A percentile compares a stretch with the other conserved stretches of the same genome.
Conservation (phyloP, 2,888 invertebrate genomes). For the Limnephilus auricula region DNA sequence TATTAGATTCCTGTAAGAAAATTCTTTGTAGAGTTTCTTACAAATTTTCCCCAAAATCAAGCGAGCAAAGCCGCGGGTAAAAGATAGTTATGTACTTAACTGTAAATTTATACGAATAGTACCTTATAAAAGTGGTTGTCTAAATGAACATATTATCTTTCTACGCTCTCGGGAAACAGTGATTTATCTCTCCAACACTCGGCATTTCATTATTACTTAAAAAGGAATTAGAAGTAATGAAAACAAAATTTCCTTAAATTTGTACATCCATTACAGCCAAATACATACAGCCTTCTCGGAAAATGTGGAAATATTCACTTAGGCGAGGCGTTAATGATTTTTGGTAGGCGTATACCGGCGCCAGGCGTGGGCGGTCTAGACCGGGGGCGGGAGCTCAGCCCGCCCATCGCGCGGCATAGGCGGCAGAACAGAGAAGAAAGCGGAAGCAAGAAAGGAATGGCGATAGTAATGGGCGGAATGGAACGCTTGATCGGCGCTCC, state of each 20-base stretch:
- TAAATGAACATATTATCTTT: neutral
- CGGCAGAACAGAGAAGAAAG: neutral
- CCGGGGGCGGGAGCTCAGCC: neutral
- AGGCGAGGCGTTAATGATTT: conserved; percentile 44
- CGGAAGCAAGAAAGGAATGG: conserved; percentile 23
- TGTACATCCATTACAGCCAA: neutral
- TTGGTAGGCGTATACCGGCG: conserved; percentile 34
- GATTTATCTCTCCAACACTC: neutral
- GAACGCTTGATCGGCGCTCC: conserved; percentile 18
- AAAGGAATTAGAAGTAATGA: neutral
- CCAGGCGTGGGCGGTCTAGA: conserved; percentile 35
- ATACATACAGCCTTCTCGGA: neutral
- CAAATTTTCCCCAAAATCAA: too few relatives aligned
- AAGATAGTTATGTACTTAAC: too few relatives aligned
- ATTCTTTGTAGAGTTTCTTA: too few relatives aligned
- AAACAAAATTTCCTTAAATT: neutral
- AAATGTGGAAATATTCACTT: conserved; percentile 41
- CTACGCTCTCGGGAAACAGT: neutral
- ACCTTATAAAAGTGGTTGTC: neutral
- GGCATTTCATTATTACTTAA: neutral
- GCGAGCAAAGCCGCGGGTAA: too few relatives aligned
- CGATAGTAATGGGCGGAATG: conserved; percentile 42
- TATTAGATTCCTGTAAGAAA: too few relatives aligned
- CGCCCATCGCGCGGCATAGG: conserved; percentile 46
- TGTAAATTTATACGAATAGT: too few relatives aligned